Percentiles rank a stretch among this genome's conserved stretches.
phyloP scores from a whole-genome alignment of 2,113 vertebrate genomes.

The Taxidea taxus region DNA sequence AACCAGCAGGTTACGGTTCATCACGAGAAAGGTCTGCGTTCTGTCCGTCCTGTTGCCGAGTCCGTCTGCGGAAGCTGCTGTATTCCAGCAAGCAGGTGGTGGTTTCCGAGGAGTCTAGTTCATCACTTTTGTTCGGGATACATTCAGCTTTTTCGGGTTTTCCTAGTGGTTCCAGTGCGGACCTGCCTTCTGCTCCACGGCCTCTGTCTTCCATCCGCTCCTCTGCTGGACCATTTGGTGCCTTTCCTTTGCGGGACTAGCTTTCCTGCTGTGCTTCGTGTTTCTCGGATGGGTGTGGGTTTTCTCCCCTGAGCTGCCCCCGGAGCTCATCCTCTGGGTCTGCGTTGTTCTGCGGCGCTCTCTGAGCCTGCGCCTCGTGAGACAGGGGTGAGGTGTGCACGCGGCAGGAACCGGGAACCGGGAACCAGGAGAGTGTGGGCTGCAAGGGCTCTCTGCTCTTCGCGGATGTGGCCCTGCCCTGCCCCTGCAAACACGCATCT shows the following conservation, averaged over 20 bases:
- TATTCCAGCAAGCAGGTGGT: neutral
- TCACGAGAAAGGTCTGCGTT: neutral
- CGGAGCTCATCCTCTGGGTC: neutral
- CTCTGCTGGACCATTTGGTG: neutral
- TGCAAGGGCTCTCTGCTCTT: neutral
- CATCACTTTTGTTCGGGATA: neutral
- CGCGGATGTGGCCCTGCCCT: no score
- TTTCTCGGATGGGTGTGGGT: neutral
- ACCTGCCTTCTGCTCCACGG: neutral
- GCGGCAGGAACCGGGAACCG: neutral
- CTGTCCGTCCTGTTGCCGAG: neutral
- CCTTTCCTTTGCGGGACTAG: neutral
- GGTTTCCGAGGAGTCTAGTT: neutral
- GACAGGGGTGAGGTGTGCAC: neutral
- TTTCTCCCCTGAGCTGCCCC: no score
- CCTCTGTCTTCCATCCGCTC: neutral
- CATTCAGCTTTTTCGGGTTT: neutral
- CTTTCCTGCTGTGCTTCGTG: neutral
- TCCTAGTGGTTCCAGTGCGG: neutral
- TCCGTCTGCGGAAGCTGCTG: neutral
- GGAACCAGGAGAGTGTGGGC: no score
- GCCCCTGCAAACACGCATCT: fast-evolving
- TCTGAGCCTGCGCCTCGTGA: neutral
- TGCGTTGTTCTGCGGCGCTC: neutral
- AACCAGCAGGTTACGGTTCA: neutral